These are phyloP conservation scores for Psittacula cyanocephala DNA, from an alignment of 2,113 vertebrate genomes.

Conservation along the genomic window DNA sequence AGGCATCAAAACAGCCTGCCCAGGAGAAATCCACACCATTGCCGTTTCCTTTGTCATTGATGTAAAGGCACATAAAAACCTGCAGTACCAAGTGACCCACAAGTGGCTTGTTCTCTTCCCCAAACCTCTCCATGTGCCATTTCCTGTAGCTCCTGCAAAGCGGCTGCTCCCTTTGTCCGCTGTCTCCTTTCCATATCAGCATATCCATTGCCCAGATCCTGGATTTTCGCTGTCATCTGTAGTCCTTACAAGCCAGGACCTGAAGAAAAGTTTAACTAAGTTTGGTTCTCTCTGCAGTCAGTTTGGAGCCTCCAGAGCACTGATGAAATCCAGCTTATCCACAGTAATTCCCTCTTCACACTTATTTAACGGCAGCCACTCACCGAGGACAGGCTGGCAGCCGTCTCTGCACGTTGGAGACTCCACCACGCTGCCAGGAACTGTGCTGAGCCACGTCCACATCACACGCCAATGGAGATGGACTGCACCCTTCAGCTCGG, in stretches of 20 bases:
- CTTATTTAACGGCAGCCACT: slow-evolving; percentile 37
- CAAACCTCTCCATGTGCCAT: not conserved
- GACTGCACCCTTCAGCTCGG: slow-evolving; percentile 48
- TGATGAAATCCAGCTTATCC: slow-evolving; percentile 24
- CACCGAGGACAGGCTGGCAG: slow-evolving; percentile 33
- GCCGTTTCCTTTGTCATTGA: not conserved
- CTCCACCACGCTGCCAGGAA: not conserved
- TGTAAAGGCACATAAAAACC: not conserved
- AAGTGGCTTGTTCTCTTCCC: not conserved
- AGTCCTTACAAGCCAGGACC: not conserved
- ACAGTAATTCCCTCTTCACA: slow-evolving; percentile 25
- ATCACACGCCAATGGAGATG: slow-evolving; percentile 36
- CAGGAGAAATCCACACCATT: not conserved
- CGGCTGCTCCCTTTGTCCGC: not conserved
- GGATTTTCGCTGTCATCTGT: not conserved
- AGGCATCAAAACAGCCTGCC: not conserved
- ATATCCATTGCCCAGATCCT: not conserved
- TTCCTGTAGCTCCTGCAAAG: not conserved
- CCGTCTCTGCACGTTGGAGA: not conserved
- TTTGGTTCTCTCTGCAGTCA: not conserved
- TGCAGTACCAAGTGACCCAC: not conserved
- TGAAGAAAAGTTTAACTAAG: slow-evolving; percentile 16
- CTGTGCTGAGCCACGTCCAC: slow-evolving; percentile 17
- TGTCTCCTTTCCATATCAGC: not conserved
- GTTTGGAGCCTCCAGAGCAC: not conserved